A percentile compares a stretch with the other conserved stretches of the same genome.
Evolutionary conservation across 1,140 invertebrate genomes (phyloP).

Genomic region (Oryzaephilus surinamensis): DNA sequence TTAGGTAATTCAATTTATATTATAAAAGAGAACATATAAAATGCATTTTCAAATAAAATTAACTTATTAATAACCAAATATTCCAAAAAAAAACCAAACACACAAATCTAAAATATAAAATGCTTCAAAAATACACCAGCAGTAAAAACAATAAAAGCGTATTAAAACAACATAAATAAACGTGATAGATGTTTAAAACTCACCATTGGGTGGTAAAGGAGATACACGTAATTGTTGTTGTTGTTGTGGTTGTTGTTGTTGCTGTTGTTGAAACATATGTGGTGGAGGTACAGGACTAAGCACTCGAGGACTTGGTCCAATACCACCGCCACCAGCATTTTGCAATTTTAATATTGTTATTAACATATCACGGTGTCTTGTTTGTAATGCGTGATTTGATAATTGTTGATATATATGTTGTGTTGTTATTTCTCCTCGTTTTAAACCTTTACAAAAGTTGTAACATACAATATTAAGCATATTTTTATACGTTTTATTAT

Average conservation of each 20-base stretch:
- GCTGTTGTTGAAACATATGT: conserved; percentile 27
- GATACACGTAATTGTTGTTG: conserved; percentile 45
- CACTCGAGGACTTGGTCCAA: conserved; percentile 39
- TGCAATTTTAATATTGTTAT: conserved; percentile 51
- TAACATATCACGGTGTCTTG: conserved; percentile 59
- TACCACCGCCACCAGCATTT: conserved; percentile 26
- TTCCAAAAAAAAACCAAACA: neutral
- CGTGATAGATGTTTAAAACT: conserved; percentile 15
- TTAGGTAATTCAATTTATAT: neutral
- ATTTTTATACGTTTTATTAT: too few species aligned
- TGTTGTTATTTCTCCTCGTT: conserved; percentile 60
- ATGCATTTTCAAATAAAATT: neutral
- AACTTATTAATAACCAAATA: too few species aligned
- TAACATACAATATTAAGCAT: too few species aligned
- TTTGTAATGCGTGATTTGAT: conserved; percentile 57
- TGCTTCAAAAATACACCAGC: neutral
- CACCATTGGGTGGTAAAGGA: conserved; percentile 44
- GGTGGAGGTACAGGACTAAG: conserved; percentile 41
- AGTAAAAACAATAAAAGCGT: neutral
- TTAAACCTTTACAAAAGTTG: conserved; percentile 52
- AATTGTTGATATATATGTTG: conserved; percentile 63
- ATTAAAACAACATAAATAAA: neutral
- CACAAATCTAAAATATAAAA: neutral
- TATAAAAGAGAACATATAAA: neutral
- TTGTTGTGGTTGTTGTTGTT: conserved; percentile 33